Evolutionary conservation across 2,888 invertebrate genomes (phyloP), one percentile per base, ranked within the genome.

Genomic region (Platycnemis pennipes): DNA sequence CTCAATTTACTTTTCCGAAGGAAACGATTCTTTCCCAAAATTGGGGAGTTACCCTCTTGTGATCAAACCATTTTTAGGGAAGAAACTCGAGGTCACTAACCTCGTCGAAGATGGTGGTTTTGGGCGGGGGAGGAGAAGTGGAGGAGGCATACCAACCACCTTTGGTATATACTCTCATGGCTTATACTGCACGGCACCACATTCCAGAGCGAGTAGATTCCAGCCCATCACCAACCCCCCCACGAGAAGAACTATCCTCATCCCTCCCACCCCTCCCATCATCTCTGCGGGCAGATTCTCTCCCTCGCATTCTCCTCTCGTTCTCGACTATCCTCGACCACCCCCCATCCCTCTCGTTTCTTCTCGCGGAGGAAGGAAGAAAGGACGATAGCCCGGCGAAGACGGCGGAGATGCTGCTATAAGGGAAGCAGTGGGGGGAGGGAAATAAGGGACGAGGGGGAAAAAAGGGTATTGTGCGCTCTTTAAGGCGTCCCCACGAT

Each of bases 161-260:
- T 31, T 13, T 63, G 77, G 0, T 31, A 37, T 77, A 77, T 2
- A 37, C 77, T 22, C 26, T 2, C 37, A 77, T 11, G 77, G 77
- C 77, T 77, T 77, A 37, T 26, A 37, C 77, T 31, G 31, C 37
- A 16, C 37, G 37, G 77, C 77, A 77, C 77, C 77, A 77, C 77
- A 77, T 77, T 77, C 77, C 77, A 77, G 37, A n/a, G 26, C 63
- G 63, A 63, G n/a, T 37, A 77, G 31, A 77, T 37, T 77, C 77
- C 77, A 37, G 26, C 13, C 37, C 31, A 77, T 11, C 2, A 49
- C 19, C 49, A 5, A 5, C 49, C 49, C 49, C 49, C n/a, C 77
- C 77, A 16, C 31, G 77, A 77, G 63, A 26, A 26, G 63, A 63
- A 63, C 63, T 63, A 63, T 63, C 63, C 63, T 49, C 8, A 7